Percentiles rank a stretch among this genome's conserved stretches.
Conservation (phyloP, 2,797 vertebrate genomes). For the Xyrichtys novacula region DNA sequence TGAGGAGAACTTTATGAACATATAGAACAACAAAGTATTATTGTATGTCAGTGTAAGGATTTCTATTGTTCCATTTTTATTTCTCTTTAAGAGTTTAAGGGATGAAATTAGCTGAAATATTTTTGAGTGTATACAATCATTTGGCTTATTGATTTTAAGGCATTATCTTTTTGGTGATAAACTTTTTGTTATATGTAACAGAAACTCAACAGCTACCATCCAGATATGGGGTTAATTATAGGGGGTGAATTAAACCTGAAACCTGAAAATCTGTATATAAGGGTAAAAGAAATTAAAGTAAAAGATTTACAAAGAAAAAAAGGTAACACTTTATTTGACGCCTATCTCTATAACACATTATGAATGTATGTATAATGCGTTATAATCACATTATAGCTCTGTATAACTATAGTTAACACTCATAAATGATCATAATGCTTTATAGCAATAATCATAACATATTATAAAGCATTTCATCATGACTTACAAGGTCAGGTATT, state of each 20-base stretch:
- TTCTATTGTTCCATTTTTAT: slow-evolving; percentile 18
- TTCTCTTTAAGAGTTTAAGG: slow-evolving; percentile 6
- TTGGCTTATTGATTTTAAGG: slow-evolving; percentile 3
- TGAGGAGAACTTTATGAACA: background rate
- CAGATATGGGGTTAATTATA: background rate
- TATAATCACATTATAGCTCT: too few relatives aligned
- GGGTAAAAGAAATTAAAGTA: background rate
- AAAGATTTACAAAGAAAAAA: too few relatives aligned
- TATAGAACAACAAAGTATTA: background rate
- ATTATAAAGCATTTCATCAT: too few relatives aligned
- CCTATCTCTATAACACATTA: too few relatives aligned
- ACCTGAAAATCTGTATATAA: background rate
- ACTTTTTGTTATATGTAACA: background rate
- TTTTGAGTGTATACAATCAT: slow-evolving; percentile 1
- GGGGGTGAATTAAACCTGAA: too few relatives aligned
- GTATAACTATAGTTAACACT: too few relatives aligned
- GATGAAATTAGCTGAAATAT: slow-evolving; percentile 1
- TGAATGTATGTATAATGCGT: too few relatives aligned
- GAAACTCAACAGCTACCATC: background rate
- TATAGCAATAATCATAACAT: too few relatives aligned
- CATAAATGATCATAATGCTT: too few relatives aligned
- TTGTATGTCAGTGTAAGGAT: slow-evolving; percentile 15
- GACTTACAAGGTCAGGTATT: too few relatives aligned
- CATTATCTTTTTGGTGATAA: background rate
- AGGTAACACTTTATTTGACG: too few relatives aligned